Evolutionary conservation across 2,888 invertebrate species (phyloP).

Genomic region (Dendrolimus pini): DNA sequence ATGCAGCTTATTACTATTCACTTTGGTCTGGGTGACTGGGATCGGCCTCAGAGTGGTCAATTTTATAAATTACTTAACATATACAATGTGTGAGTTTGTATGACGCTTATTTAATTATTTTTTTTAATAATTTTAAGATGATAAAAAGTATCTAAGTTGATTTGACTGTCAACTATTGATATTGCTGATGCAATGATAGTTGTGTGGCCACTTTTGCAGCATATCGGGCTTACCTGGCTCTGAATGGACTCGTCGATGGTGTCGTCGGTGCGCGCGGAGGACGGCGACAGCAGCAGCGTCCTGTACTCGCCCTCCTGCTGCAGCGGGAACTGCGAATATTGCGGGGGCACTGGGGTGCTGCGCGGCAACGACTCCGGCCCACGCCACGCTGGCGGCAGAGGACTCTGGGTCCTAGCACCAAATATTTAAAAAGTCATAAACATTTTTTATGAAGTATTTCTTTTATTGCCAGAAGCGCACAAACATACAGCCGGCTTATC

Average conservation of each 20-base stretch:
- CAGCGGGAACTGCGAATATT: conserved; percentile 53
- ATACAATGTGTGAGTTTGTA: no score
- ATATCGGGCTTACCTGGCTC: conserved; percentile 66
- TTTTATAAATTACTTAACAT: no score
- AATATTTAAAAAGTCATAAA: background rate
- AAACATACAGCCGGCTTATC: conserved; percentile 18
- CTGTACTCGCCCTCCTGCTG: conserved; percentile 59
- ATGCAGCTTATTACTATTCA: no score
- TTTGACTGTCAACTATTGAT: no score
- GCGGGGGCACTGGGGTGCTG: conserved; percentile 58
- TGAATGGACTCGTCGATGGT: conserved; percentile 69
- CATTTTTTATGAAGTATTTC: conserved; percentile 1
- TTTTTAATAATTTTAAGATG: no score
- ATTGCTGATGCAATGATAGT: no score
- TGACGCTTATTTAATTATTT: no score
- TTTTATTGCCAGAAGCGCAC: conserved; percentile 19
- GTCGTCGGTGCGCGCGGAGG: conserved; percentile 59
- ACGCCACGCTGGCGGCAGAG: conserved; percentile 64
- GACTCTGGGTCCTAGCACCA: conserved; percentile 66
- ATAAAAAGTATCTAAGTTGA: no score
- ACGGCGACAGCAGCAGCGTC: conserved; percentile 48
- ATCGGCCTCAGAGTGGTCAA: no score
- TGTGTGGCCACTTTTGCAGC: no score
- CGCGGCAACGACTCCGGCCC: conserved; percentile 75
- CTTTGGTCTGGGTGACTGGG: no score